These are phyloP conservation scores for Eulithis testata DNA, from an alignment of 2,888 invertebrate species.

Conservation along the genomic window DNA sequence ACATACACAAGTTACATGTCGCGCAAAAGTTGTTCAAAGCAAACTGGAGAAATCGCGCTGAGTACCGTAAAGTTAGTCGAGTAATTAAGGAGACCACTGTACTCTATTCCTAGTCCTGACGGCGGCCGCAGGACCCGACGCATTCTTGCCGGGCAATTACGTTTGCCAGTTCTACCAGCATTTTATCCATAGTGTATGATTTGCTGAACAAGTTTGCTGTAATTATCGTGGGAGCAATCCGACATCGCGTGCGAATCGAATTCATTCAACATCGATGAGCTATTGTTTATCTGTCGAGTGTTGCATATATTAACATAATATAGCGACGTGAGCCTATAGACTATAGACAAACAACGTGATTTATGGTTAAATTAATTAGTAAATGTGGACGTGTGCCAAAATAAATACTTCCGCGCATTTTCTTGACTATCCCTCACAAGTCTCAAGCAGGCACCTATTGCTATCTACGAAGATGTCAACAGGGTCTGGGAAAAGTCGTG, in stretches of 20 bases:
- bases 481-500: too few relatives aligned
- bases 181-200: slow-evolving; percentile 80
- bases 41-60: slow-evolving; percentile 1
- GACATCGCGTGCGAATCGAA: slow-evolving; percentile 63
- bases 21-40: slow-evolving; percentile 6
- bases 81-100: slow-evolving; percentile 74
- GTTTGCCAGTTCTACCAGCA: slow-evolving; percentile 56
- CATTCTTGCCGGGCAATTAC: slow-evolving; percentile 82
- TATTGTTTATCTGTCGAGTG: slow-evolving; percentile 48
- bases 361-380: too few relatives aligned
- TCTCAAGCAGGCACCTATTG: too few relatives aligned
- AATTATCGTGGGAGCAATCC: slow-evolving; percentile 77
- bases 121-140: slow-evolving; percentile 74
- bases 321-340: neutral
- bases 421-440: too few relatives aligned
- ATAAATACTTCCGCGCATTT: too few relatives aligned
- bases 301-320: slow-evolving; percentile 13
- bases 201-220: slow-evolving; percentile 75
- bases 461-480: too few relatives aligned
- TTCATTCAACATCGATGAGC: slow-evolving; percentile 57
- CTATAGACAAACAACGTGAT: too few relatives aligned
- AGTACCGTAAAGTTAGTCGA: slow-evolving; percentile 65
- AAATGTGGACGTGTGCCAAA: too few relatives aligned
- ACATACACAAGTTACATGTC: neutral
- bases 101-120: slow-evolving; percentile 61